Evolutionary conservation across 2,113 vertebrate species (phyloP).

Genomic region (Corythaeola cristata): DNA sequence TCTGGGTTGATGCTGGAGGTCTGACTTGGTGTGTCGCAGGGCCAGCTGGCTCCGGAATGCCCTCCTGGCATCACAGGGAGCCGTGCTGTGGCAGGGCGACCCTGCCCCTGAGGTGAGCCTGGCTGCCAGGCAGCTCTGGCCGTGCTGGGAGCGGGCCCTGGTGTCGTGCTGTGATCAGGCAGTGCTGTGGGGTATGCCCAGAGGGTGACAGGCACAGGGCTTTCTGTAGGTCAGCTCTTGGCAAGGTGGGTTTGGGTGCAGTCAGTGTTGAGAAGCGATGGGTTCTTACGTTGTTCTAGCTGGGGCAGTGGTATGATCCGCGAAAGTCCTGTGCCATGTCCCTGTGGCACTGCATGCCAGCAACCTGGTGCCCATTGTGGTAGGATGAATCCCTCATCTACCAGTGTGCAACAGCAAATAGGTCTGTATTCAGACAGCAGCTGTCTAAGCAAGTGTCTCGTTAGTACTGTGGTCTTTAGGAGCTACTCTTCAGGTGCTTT

Average conservation of each 20-base stretch:
- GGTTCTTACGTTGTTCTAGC: neutral
- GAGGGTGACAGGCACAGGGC: fast-evolving
- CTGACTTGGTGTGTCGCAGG: neutral
- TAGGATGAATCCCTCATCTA: too few species aligned
- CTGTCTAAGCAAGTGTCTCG: neutral
- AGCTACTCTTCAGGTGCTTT: neutral
- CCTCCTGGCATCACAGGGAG: fast-evolving
- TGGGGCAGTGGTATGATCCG: fast-evolving
- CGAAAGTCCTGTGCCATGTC: fast-evolving
- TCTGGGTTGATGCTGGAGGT: neutral
- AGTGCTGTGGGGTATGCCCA: fast-evolving
- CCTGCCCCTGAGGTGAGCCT: neutral
- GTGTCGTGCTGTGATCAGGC: fast-evolving
- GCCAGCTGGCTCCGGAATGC: too few species aligned
- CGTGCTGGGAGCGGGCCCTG: neutral
- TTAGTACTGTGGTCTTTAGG: neutral
- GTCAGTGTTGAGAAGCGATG: fast-evolving
- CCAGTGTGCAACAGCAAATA: too few species aligned
- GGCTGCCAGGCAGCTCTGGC: neutral
- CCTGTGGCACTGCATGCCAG: neutral
- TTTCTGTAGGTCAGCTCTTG: neutral
- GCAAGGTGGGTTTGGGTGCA: neutral
- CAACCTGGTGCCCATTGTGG: fast-evolving
- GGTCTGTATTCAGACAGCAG: neutral
- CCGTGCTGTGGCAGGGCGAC: fast-evolving